phyloP scores from a whole-genome alignment of 1,140 invertebrate species.

The Eubasilissa regina region DNA sequence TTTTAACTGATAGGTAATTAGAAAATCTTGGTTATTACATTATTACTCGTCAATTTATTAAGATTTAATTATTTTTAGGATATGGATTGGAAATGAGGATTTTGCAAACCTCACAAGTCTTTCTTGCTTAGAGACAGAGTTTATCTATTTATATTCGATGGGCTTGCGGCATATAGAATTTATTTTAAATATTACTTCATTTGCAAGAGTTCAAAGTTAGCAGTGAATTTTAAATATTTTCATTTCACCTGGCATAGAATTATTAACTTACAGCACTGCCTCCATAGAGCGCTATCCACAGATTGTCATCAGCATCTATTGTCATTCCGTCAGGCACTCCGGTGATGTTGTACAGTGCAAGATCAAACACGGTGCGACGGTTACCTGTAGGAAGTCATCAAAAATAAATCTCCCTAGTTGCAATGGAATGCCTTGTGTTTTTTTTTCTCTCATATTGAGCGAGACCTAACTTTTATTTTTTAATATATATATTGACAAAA shows the following conservation, averaged over 20 bases:
- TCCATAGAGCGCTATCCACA: constrained; percentile 81
- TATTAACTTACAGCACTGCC: constrained; percentile 68
- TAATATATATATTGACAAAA: no score
- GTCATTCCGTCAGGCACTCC: constrained; percentile 82
- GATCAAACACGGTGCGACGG: constrained; percentile 70
- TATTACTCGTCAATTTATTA: no score
- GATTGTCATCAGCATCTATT: constrained; percentile 81
- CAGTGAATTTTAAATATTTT: no score
- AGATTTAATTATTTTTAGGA: no score
- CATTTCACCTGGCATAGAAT: background rate
- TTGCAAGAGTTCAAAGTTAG: background rate
- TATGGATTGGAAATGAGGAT: background rate
- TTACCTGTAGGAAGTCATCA: constrained; percentile 65
- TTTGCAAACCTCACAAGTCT: background rate
- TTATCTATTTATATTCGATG: background rate
- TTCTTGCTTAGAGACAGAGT: background rate
- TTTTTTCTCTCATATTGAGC: no score
- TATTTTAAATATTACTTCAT: no score
- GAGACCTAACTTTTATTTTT: no score
- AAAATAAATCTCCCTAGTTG: background rate
- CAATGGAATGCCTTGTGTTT: no score
- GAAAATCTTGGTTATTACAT: no score
- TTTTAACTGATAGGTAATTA: no score
- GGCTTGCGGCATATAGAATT: no score
- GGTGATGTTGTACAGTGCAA: constrained; percentile 71